A percentile compares a stretch with the other conserved stretches of the same genome.
phyloP scores from a whole-genome alignment of 2,113 vertebrate species.

The Camelus dromedarius region DNA sequence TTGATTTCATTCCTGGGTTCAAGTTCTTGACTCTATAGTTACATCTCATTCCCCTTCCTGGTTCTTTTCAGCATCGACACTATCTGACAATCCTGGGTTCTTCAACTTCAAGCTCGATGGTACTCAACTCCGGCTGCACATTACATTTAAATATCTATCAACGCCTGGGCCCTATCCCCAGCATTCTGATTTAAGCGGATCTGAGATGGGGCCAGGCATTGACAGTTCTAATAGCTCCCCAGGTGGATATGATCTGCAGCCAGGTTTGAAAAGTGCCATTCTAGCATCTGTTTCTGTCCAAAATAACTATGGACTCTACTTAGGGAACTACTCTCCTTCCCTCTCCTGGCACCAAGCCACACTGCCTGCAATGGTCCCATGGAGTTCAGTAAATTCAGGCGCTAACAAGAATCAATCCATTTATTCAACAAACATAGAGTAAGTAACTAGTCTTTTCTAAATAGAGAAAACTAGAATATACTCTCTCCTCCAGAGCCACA shows the following conservation, averaged over 20 bases:
- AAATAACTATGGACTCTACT: not conserved
- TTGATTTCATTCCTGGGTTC: conserved; percentile 11
- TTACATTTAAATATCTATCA: not conserved
- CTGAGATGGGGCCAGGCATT: not conserved
- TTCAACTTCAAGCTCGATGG: not conserved
- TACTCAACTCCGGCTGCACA: not conserved
- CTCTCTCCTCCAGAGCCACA: not conserved
- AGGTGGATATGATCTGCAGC: not conserved
- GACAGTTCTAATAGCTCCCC: not conserved
- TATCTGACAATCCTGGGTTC: not conserved
- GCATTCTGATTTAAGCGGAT: not conserved
- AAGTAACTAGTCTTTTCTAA: not conserved
- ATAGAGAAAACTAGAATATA: conserved; percentile 16
- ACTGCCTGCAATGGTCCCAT: not conserved
- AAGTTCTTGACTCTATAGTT: conserved; percentile 1
- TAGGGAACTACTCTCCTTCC: not conserved
- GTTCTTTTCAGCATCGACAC: not conserved
- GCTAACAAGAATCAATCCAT: not conserved
- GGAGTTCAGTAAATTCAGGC: not conserved
- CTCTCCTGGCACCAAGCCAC: not conserved
- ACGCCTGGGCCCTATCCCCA: not conserved
- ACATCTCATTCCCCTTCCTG: not conserved
- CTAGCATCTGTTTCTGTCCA: not conserved
- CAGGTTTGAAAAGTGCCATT: conserved; percentile 31
- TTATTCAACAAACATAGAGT: not conserved